Base-by-base conservation (phyloP, 2,888 invertebrate species). In the Myopa testacea region DNA sequence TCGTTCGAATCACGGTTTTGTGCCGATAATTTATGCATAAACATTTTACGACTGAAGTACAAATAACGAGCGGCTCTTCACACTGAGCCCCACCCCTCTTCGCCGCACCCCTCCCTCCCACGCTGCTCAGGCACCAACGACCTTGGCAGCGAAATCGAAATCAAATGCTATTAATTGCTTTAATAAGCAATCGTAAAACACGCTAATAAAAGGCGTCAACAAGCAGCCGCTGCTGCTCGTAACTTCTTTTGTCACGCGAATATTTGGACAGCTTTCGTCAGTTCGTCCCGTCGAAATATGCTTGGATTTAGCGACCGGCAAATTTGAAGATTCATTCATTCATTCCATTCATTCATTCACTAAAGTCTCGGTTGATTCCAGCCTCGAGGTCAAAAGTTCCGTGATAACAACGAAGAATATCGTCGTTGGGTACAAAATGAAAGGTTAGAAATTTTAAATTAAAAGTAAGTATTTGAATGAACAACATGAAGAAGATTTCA, bases 171-270 rank as follows among this genome's bases (percentile, higher is more conserved):
- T 70, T 70, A 55, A 70, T 70, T 19, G n/a, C 55, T 12, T 37
- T 7, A 55, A 52, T n/a, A 70, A 70, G 50, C 70, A 70, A 70
- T 62, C 73, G 63, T 45, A 62, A 73, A 73, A 62, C 34, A 73
- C 62, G 60, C 60, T 72, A 73, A 73, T 19, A 45, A 73, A 62
- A 19, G 37, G 37, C 26, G 37, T 19, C 60, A 72, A 19, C 55
- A 73, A 26, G 19, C 62, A 72, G 4, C 72, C n/a, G 26, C n/a
- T 58, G 0, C 38, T 55, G 7, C n/a, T 7, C 45, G 10, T 60
- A 37, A 72, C 72, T 72, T 40, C 19, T n/a, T 40, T 16, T 8
- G 26, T n/a, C n/a, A 62, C 26, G 37, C 40, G 62, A 73, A 73
- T 73, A 73, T 73, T 73, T 26, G 26, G 62, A 73, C 73, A 73